Conservation (phyloP, 2,888 invertebrate genomes). For the Lithophane leautieri region DNA sequence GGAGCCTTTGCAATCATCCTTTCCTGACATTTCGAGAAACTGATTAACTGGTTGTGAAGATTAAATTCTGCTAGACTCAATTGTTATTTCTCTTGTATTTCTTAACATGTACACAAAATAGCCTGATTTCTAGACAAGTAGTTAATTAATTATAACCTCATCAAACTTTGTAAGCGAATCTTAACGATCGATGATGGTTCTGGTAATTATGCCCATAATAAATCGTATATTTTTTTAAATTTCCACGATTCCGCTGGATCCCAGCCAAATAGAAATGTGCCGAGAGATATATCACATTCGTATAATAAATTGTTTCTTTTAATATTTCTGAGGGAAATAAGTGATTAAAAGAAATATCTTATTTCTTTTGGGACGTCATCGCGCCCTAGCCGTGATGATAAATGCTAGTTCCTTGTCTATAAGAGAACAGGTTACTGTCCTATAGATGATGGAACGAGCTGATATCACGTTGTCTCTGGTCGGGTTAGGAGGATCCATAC, state of each 20-base stretch:
- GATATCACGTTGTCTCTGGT: neutral
- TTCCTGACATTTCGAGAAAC: neutral
- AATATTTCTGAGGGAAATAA: slow-evolving; percentile 3
- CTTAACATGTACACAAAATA: neutral
- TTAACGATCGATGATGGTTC: slow-evolving; percentile 5
- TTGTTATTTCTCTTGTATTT: neutral
- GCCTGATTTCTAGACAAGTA: neutral
- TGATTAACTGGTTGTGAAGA: neutral
- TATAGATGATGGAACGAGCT: neutral
- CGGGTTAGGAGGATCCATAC: neutral
- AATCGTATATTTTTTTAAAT: slow-evolving; percentile 10
- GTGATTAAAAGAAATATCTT: no score
- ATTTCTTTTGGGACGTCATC: slow-evolving; percentile 13
- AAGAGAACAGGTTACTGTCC: neutral
- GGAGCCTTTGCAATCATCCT: neutral
- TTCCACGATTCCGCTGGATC: slow-evolving; percentile 35
- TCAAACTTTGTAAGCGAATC: slow-evolving; percentile 17
- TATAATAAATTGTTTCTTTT: slow-evolving; percentile 20
- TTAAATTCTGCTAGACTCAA: neutral
- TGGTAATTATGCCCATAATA: slow-evolving; percentile 19
- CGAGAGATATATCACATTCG: slow-evolving; percentile 38
- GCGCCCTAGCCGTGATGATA: no score
- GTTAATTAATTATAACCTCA: neutral
- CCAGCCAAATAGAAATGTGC: slow-evolving; percentile 44
- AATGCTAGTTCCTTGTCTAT: no score